Evolutionary conservation across 2,888 invertebrate genomes (phyloP).

Genomic region (Drosophila paranaensis): DNA sequence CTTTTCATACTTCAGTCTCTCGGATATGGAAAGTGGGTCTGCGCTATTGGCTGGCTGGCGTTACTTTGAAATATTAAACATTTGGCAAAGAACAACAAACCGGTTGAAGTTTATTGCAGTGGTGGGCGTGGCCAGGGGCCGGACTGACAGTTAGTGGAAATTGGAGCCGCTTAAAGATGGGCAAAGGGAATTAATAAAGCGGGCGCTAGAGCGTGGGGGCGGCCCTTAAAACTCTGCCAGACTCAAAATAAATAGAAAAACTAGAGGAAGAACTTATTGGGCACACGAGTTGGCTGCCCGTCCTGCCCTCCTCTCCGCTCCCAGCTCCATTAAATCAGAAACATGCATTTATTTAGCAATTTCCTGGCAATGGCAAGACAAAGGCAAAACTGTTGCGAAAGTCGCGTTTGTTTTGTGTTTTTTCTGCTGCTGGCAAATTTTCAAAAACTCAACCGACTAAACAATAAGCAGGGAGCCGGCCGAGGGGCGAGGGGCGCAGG

Average conservation of each 20-base stretch:
- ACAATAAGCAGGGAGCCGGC: slow-evolving; percentile 48
- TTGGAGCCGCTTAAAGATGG: slow-evolving; percentile 60
- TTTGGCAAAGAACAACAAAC: slow-evolving; percentile 70
- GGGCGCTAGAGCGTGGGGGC: slow-evolving; percentile 6
- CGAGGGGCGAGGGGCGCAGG: neutral
- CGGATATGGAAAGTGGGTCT: slow-evolving; percentile 49
- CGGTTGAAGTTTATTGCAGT: slow-evolving; percentile 71
- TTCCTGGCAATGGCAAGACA: slow-evolving; percentile 51
- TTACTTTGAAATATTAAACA: slow-evolving; percentile 78
- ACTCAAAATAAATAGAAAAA: slow-evolving; percentile 39
- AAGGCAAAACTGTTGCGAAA: slow-evolving; percentile 55
- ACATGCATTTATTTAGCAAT: slow-evolving; percentile 80
- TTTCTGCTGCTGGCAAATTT: slow-evolving; percentile 61
- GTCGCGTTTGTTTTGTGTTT: slow-evolving; percentile 4
- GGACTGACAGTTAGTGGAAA: slow-evolving; percentile 42
- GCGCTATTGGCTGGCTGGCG: slow-evolving; percentile 67
- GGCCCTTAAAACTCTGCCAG: slow-evolving; percentile 21
- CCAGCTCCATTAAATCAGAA: slow-evolving; percentile 63
- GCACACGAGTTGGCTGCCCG: neutral
- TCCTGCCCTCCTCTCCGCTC: neutral
- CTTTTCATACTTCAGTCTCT: neutral
- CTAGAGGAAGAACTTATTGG: slow-evolving; percentile 21
- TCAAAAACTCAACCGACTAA: slow-evolving; percentile 61
- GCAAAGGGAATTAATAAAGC: slow-evolving; percentile 49
- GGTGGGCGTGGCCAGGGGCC: slow-evolving; percentile 5